These are phyloP conservation scores for Astreopora myriophthalma DNA, from an alignment of 64 coral and sea anemone genomes.

Conservation along the genomic window DNA sequence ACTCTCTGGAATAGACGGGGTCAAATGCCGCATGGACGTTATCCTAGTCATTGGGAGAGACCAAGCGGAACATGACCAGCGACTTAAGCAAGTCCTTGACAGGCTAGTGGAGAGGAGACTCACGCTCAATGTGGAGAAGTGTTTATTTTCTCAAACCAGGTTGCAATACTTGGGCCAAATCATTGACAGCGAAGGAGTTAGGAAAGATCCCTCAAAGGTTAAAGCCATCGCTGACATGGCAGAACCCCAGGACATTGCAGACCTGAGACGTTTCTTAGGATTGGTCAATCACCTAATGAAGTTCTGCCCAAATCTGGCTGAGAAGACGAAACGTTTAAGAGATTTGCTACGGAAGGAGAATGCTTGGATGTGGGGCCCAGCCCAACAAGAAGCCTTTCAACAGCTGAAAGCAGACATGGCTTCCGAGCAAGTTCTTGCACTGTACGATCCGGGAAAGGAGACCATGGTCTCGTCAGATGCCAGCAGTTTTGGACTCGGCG, in stretches of 20 bases:
- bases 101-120: conserved; percentile 7
- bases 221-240: background rate
- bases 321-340: conserved; percentile 9
- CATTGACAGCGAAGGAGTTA: conserved; percentile 31
- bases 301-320: conserved; percentile 40
- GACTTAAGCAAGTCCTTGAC: conserved; percentile 7
- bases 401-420: conserved; percentile 27
- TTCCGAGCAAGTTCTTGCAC: conserved; percentile 21
- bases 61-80: background rate
- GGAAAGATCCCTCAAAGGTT: conserved; percentile 29
- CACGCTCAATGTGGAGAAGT: conserved; percentile 43
- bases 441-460: conserved; percentile 32
- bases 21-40: background rate
- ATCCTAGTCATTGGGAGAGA: background rate
- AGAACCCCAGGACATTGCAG: background rate
- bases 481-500: conserved; percentile 44
- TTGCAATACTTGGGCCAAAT: conserved; percentile 42
- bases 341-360: conserved; percentile 42
- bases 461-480: conserved; percentile 59
- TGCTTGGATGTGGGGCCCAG: conserved; percentile 14
- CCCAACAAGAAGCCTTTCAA: conserved; percentile 34
- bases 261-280: background rate
- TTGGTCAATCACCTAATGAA: conserved; percentile 4
- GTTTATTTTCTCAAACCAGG: conserved; percentile 34
- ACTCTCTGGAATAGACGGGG: conserved; percentile 13